Conservation (phyloP, 1,140 invertebrate genomes). For the Cotesia glomerata region DNA sequence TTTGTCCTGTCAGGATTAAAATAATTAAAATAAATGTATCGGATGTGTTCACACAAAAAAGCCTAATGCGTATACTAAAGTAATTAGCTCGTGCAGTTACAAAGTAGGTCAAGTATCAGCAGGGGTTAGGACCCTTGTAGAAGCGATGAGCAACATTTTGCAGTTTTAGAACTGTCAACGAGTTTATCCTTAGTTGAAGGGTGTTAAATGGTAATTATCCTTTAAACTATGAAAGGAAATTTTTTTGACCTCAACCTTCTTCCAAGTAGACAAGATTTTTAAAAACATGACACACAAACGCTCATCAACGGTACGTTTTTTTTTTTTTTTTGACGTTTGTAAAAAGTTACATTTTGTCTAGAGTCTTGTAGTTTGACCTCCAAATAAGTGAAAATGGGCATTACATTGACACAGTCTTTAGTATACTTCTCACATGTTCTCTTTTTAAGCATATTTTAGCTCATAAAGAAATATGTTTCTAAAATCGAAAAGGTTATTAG, state of each 20-base stretch:
- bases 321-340: no score
- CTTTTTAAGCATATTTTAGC: no score
- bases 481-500: no score
- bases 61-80: constrained; percentile 9
- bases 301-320: no score
- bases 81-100: constrained; percentile 38
- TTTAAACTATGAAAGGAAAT: constrained; percentile 36
- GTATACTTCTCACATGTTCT: no score
- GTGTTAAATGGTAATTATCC: constrained; percentile 38
- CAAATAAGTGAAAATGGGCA: no score
- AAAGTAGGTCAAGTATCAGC: constrained; percentile 33
- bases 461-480: no score
- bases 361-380: no score
- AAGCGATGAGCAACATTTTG: constrained; percentile 29
- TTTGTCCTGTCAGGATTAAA: no score
- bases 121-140: constrained; percentile 30
- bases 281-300: background rate
- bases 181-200: constrained; percentile 23
- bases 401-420: no score
- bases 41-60: background rate
- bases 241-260: constrained; percentile 41
- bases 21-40: background rate
- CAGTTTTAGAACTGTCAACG: constrained; percentile 13
- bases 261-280: constrained; percentile 23
- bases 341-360: no score